Evolutionary conservation across 2,113 vertebrate species (phyloP).

Genomic region (Scopus umbretta): DNA sequence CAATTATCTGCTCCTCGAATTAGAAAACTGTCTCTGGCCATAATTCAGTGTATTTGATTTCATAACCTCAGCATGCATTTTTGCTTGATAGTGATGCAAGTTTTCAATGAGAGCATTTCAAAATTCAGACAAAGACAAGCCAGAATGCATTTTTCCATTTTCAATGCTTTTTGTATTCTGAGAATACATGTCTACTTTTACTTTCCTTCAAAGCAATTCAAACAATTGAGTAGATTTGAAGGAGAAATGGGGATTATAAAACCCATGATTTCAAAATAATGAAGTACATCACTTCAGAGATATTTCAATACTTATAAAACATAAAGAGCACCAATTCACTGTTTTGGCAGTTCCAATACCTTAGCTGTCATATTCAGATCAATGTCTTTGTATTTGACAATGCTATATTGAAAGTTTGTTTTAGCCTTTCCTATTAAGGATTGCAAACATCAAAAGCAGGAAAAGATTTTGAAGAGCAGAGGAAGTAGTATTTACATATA

Average conservation of each 20-base stretch:
- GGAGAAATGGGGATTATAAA: neutral
- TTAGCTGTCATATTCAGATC: neutral
- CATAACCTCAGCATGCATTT: neutral
- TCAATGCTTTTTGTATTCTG: neutral
- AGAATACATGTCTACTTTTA: neutral
- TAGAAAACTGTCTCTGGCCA: neutral
- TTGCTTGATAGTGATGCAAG: neutral
- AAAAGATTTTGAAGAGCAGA: neutral
- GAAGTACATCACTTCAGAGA: neutral
- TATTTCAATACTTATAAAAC: slow-evolving; percentile 22
- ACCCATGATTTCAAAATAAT: neutral
- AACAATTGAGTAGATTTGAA: slow-evolving; percentile 15
- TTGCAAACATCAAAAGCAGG: neutral
- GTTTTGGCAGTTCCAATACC: neutral
- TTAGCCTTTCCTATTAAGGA: neutral
- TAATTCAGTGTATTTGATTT: neutral
- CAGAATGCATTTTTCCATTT: neutral
- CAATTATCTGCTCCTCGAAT: neutral
- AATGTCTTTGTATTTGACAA: neutral
- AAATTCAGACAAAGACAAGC: neutral
- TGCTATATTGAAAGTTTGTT: neutral
- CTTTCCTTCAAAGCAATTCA: neutral
- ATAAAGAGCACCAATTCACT: neutral
- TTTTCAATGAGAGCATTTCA: neutral
- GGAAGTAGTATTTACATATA: neutral